Base-by-base conservation (phyloP, 2,888 invertebrate genomes). In the Hemaris fuciformis region DNA sequence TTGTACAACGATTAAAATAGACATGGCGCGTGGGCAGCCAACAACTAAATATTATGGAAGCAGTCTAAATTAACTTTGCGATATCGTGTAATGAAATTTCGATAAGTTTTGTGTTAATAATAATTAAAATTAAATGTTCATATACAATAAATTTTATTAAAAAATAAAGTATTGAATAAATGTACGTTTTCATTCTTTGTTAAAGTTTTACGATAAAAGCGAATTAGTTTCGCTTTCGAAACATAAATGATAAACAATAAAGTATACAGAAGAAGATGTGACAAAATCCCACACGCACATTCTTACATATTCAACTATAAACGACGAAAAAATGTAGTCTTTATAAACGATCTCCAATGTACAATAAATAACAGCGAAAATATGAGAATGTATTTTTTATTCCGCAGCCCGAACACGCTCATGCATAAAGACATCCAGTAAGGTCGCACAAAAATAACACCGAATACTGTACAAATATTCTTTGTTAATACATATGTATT, bases 41-140 rank as follows among this genome's bases (percentile, higher is more conserved):
- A 68, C 72, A 73, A 83, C 82, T 82, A 82, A 85, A 87, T 85
- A 85, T 87, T 85, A 79, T 83, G 80, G 75, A 80, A 80, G 76
- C 74, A 81, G 85, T 80, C 80, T 70, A 74, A 84, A 83, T 83
- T 80, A 80, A 78, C 77, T 67, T 61, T 71, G 65, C 66, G 71
- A 72, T n/a, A 34, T 46, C 46, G 23, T 45, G 18, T 38, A 22
- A 25, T 20, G 31, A 10, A 10, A 15, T 53, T 3, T 53, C n/a
- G 15, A 15, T 18, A 25, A n/a, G 23, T 5, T 2, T 46, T 25
- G n/a, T n/a, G 23, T n/a, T 23, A 5, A 46, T 1, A 45, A 7
- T 4, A 13, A 20, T 20, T 45, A 22, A 45, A n/a, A n/a, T 13
- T 45, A 23, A 45, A 6, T 3, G 45, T 13, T 13, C 20, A 38